Evolutionary conservation across 2,888 invertebrate species (phyloP), one percentile per base, ranked within the genome.

Genomic region (Gandaritis pyraliata): DNA sequence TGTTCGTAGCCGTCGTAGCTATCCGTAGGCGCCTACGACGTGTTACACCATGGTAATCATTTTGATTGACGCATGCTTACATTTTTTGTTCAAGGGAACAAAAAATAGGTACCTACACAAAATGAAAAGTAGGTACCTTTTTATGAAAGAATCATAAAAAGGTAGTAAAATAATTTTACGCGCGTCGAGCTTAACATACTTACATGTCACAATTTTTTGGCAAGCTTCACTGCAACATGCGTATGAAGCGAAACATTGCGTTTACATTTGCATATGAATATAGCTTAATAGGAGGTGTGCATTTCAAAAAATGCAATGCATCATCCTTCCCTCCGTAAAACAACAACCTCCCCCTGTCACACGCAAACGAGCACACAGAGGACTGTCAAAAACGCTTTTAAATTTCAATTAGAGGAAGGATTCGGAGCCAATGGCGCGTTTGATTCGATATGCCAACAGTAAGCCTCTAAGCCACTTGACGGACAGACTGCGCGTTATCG

Each of bases 341-440:
- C 47, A 54, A 49, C 68, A 64, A 65, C 64, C 64, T 62, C 54
- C 69, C 70, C 66, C 74, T 72, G 76, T 77, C 71, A 72, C 74
- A 74, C 72, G 71, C 74, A 72, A 77, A 76, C 74, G 74, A 75
- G 71, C 65, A 67, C 69, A 72, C 66, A 76, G 74, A 72, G 74
- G 73, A 72, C 78, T 82, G 83, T 83, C 82, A 81, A 82, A 83
- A 83, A 80, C 72, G 78, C 78, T 82, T 83, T 81, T 80, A 82
- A 82, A 83, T 80, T 82, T 82, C 83, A 83, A 83, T 83, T 83
- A 82, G 81, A 77, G 78, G 72, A 72, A 73, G 81, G 81, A 76
- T 82, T 79, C 70, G 72, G 57, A 72, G 70, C 72, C 83, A 81
- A 83, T 82, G 82, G 82, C 72, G 81, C 85, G 82, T 75, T 80